phyloP scores from a whole-genome alignment of 2,797 vertebrate species.

The Anisognathus igniventris region DNA sequence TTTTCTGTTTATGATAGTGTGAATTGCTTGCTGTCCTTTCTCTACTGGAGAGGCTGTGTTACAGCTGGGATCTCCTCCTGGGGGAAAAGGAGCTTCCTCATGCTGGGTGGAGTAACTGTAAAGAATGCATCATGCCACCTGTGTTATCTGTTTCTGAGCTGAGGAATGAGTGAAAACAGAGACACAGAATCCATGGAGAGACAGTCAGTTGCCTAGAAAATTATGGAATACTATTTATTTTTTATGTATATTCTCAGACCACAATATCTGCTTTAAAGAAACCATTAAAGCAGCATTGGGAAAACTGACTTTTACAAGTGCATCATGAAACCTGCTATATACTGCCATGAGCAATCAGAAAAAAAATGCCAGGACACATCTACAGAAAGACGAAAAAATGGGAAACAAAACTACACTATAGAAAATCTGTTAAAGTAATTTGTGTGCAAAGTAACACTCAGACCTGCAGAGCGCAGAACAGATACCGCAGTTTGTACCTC shows the following conservation, averaged over 20 bases:
- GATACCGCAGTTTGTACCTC: not conserved
- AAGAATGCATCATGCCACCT: not conserved
- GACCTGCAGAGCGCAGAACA: not conserved
- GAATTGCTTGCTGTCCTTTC: not conserved
- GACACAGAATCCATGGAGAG: not conserved
- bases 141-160: not conserved
- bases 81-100: not conserved
- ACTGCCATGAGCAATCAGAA: not conserved
- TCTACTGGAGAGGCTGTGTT: not conserved
- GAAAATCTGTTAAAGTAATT: slow-evolving; percentile 8
- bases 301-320: not conserved
- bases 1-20: not conserved
- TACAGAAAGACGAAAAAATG: not conserved
- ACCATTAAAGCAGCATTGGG: not conserved
- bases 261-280: not conserved
- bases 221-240: not conserved
- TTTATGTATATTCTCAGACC: not conserved
- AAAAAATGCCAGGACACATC: not conserved
- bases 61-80: not conserved
- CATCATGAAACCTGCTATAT: not conserved
- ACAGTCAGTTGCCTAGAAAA: not conserved
- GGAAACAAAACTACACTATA: not conserved
- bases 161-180: not conserved
- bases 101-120: not conserved
- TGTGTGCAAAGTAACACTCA: not conserved